Evolutionary conservation across 2,797 vertebrate species (phyloP).

Genomic region (Sebastes hubbsi): DNA sequence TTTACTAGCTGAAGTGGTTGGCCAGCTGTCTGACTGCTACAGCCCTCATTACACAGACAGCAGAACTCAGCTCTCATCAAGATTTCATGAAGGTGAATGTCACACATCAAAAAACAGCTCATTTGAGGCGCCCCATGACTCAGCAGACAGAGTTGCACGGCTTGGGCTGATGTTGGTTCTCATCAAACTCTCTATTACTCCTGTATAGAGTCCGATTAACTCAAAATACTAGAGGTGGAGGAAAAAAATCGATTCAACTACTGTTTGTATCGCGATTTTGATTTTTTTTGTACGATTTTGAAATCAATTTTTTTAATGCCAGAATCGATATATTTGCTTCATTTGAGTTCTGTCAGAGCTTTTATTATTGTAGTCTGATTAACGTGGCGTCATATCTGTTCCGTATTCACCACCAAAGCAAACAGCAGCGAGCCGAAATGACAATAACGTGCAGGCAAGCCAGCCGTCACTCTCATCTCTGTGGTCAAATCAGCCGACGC

Average conservation of each 20-base stretch:
- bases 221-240: background rate
- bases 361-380: too few relatives aligned
- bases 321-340: too few relatives aligned
- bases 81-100: constrained; percentile 80
- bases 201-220: constrained; percentile 24
- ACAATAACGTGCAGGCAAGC: too few relatives aligned
- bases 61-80: constrained; percentile 74
- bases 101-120: constrained; percentile 69
- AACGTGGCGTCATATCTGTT: too few relatives aligned
- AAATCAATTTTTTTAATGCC: too few relatives aligned
- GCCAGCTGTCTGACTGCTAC: constrained; percentile 70
- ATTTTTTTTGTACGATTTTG: too few relatives aligned
- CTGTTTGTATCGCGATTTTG: accelerated
- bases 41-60: constrained; percentile 69
- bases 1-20: constrained; percentile 64
- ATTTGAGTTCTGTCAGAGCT: too few relatives aligned
- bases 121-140: constrained; percentile 62
- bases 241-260: background rate
- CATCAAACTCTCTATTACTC: constrained; percentile 44
- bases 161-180: constrained; percentile 22
- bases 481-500: too few relatives aligned
- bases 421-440: too few relatives aligned
- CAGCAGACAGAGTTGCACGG: constrained; percentile 44
- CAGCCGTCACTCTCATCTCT: too few relatives aligned
- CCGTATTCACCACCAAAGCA: too few relatives aligned